Conservation (phyloP, 2,113 vertebrate genomes). For the Rhagologus leucostigma region DNA sequence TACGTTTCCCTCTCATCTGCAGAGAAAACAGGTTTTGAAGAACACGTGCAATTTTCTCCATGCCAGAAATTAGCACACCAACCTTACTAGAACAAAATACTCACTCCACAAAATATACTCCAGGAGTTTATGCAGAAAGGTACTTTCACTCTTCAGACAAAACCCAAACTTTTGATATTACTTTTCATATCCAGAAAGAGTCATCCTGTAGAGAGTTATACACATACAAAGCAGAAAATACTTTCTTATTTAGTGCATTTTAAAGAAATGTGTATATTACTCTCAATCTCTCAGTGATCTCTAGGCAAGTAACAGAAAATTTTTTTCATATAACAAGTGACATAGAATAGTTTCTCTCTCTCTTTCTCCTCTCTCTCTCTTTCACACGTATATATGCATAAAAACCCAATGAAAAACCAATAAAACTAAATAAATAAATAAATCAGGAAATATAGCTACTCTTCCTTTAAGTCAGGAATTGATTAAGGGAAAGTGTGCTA, state of each 20-base stretch:
- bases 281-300: not conserved
- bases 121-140: not conserved
- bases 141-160: not conserved
- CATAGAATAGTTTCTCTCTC: not conserved
- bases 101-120: not conserved
- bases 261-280: not conserved
- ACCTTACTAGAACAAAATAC: not conserved
- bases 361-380: not conserved
- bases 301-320: not conserved
- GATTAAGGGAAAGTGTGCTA: not conserved
- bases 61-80: not conserved
- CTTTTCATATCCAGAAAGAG: not conserved
- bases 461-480: not conserved
- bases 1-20: not conserved
- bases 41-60: not conserved
- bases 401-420: not conserved
- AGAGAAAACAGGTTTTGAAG: not conserved
- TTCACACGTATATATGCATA: not conserved
- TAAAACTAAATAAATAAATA: not conserved
- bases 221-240: not conserved
- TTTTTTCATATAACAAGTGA: not conserved
- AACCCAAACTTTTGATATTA: not conserved
- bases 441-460: not conserved
- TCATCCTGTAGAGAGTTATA: not conserved
- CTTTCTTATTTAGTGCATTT: not conserved